Percentiles rank a stretch among this genome's conserved stretches.
Evolutionary conservation across 1,140 invertebrate species (phyloP).

Genomic region (Araneus ventricosus): DNA sequence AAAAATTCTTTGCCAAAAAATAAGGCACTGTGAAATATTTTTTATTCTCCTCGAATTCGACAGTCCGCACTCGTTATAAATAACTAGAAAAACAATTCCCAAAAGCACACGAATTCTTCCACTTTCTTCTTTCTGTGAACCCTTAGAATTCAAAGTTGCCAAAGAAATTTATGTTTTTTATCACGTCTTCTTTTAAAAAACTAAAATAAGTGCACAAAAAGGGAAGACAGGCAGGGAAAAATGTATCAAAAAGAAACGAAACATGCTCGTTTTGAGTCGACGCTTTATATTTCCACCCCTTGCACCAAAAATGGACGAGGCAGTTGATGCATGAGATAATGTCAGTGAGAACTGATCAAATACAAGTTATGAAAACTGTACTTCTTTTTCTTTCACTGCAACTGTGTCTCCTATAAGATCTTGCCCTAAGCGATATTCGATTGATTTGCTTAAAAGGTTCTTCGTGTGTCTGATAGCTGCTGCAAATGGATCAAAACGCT

Average conservation of each 20-base stretch:
- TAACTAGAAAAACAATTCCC: not conserved
- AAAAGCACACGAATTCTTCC: not conserved
- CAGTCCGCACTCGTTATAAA: not conserved
- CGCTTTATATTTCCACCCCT: conserved; percentile 5
- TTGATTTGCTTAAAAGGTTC: conserved; percentile 30
- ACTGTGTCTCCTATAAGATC: not conserved
- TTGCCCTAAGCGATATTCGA: conserved; percentile 23
- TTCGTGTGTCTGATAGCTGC: not conserved
- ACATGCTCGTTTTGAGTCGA: not conserved
- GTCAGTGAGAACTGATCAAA: conserved; percentile 24
- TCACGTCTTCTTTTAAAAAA: not conserved
- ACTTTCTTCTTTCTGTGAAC: not conserved
- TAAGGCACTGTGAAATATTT: not conserved
- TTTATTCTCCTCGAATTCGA: not conserved
- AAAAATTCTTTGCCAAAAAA: not conserved
- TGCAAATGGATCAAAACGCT: conserved; percentile 15
- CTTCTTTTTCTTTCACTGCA: not conserved
- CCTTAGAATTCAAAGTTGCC: conserved; percentile 4
- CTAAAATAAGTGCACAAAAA: not conserved
- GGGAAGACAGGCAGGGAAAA: not conserved
- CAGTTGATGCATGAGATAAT: conserved; percentile 32
- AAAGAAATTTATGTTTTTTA: conserved; percentile 25
- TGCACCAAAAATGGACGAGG: not conserved
- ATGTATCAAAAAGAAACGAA: not conserved
- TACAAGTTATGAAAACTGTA: conserved; percentile 5